These are phyloP conservation scores for Noturus placidus DNA, from an alignment of 2,113 vertebrate genomes.

Conservation along the genomic window DNA sequence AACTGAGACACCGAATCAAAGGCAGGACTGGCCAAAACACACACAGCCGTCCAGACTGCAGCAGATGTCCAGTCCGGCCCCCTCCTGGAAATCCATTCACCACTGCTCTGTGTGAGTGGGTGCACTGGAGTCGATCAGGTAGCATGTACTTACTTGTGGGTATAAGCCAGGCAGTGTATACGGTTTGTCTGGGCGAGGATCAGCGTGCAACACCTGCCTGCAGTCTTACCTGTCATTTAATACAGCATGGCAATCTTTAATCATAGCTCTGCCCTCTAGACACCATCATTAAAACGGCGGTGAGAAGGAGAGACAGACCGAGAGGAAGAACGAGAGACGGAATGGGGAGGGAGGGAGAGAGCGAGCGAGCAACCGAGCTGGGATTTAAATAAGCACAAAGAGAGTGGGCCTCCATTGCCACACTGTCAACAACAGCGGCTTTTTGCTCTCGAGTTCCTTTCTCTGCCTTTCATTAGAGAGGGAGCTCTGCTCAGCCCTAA, in stretches of 20 bases:
- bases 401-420: conserved; percentile 13
- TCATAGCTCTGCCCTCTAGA: conserved; percentile 30
- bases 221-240: conserved; percentile 54
- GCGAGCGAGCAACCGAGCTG: not conserved
- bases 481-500: conserved; percentile 52
- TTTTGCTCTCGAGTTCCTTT: conserved; percentile 13
- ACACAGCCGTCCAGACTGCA: conserved; percentile 57
- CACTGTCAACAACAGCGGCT: conserved; percentile 17
- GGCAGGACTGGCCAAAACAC: conserved; percentile 46
- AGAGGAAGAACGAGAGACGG: not conserved
- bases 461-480: conserved; percentile 36
- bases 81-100: conserved; percentile 23
- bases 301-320: conserved; percentile 12
- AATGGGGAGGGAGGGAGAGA: not conserved
- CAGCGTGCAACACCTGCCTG: conserved; percentile 47
- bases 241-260: conserved; percentile 39
- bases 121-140: conserved; percentile 11
- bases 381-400: conserved; percentile 43
- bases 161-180: not conserved
- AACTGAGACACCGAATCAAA: conserved; percentile 63
- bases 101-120: conserved; percentile 22
- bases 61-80: conserved; percentile 71
- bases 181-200: not conserved
- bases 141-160: conserved; percentile 20
- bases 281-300: conserved; percentile 43